Conservation (phyloP, 2,113 vertebrate genomes). For the Phoenicopterus ruber region DNA sequence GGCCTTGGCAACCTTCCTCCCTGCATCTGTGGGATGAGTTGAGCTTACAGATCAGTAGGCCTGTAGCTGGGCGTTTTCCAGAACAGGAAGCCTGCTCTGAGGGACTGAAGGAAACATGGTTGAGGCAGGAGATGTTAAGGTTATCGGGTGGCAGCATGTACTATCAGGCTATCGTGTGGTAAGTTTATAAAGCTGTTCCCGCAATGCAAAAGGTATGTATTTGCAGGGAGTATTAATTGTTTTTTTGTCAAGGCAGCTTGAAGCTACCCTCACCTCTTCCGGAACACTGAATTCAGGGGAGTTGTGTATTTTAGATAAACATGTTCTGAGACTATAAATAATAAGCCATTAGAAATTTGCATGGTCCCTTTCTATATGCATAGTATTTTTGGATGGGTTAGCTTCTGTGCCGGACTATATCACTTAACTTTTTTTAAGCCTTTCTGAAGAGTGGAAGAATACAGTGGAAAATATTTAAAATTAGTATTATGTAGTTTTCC, state of each 20-base stretch:
- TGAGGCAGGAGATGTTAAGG: not conserved
- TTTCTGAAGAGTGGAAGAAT: not conserved
- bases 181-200: not conserved
- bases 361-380: not conserved
- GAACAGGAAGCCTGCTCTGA: not conserved
- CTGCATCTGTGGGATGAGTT: not conserved
- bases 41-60: not conserved
- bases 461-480: not conserved
- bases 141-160: accelerated
- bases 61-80: not conserved
- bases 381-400: not conserved
- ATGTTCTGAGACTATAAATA: not conserved
- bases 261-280: not conserved
- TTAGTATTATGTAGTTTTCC: not conserved
- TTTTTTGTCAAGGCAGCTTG: not conserved
- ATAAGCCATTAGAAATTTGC: not conserved
- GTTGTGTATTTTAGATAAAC: not conserved
- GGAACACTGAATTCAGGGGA: not conserved
- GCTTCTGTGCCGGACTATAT: not conserved
- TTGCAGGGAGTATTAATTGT: not conserved
- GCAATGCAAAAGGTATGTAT: not conserved
- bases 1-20: conserved; percentile 7
- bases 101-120: not conserved
- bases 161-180: accelerated
- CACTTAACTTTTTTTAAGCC: not conserved